A percentile compares a stretch with the other conserved stretches of the same genome.
Conservation (phyloP, 2,797 vertebrate genomes). For the Choloepus didactylus region DNA sequence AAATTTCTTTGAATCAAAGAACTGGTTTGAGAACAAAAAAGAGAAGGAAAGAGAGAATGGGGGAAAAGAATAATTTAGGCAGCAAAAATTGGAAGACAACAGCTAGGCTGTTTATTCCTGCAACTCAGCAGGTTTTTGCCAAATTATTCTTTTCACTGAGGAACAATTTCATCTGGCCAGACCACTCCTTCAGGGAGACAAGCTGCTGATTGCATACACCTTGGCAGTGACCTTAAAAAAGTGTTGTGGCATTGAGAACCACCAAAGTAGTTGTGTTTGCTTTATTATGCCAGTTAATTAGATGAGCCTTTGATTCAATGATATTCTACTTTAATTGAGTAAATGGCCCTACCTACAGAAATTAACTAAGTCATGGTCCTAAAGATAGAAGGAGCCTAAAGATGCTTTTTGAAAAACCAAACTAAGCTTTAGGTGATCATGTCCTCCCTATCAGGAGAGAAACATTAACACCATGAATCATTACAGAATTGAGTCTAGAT, state of each 20-base stretch:
- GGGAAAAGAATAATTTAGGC: constrained; percentile 30
- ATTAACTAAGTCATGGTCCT: constrained; percentile 35
- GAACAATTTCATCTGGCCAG: constrained; percentile 71
- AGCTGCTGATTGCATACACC: constrained; percentile 76
- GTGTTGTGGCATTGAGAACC: constrained; percentile 54
- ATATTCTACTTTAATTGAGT: constrained; percentile 72
- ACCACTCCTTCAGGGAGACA: constrained; percentile 74
- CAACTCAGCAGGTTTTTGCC: constrained; percentile 35
- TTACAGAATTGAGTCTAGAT: background rate
- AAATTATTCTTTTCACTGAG: constrained; percentile 66
- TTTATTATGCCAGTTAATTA: constrained; percentile 77
- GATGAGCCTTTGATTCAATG: constrained; percentile 69
- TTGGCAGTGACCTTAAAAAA: constrained; percentile 81
- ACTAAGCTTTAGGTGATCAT: background rate
- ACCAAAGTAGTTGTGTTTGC: constrained; percentile 78
- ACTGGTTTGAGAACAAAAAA: constrained; percentile 12
- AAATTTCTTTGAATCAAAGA: constrained; percentile 49
- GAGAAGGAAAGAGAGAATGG: background rate
- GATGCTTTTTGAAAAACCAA: constrained; percentile 32
- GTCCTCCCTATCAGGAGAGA: background rate
- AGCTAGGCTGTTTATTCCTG: constrained; percentile 64
- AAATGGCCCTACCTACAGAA: constrained; percentile 66
- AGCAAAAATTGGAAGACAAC: constrained; percentile 11
- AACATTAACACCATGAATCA: background rate
- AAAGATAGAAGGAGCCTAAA: background rate